phyloP scores from a whole-genome alignment of 2,113 vertebrate species.

The Myanophis thanlyinensis region DNA sequence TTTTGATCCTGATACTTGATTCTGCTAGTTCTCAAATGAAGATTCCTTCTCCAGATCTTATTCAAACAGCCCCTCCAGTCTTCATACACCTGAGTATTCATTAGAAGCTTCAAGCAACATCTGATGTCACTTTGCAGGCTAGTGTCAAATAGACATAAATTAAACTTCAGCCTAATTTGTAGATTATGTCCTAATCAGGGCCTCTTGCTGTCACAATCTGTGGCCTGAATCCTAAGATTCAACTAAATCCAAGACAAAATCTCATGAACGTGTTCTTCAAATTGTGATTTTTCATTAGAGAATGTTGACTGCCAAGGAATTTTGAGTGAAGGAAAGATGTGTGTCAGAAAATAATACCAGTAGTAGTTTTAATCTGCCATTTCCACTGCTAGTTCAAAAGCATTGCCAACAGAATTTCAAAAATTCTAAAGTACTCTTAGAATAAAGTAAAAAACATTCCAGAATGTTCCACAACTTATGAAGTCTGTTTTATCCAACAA shows the following conservation, averaged over 20 bases:
- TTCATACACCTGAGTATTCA: not conserved
- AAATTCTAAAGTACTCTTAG: not conserved
- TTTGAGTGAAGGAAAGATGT: not conserved
- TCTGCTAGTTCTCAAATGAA: not conserved
- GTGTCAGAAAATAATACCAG: not conserved
- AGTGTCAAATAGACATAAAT: not conserved
- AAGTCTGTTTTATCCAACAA: not conserved
- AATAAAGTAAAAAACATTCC: not conserved
- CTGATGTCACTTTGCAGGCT: not conserved
- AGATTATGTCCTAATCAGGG: not conserved
- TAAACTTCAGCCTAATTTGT: not conserved
- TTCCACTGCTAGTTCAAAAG: not conserved
- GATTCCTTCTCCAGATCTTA: not conserved
- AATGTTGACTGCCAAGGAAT: not conserved
- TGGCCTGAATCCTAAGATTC: not conserved
- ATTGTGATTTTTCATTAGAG: not conserved
- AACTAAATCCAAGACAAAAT: not conserved
- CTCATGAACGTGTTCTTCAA: not conserved
- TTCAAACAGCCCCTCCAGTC: not conserved
- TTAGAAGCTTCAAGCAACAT: not conserved
- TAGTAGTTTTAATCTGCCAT: not conserved
- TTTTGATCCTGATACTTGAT: not conserved
- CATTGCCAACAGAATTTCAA: not conserved
- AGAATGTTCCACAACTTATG: not conserved
- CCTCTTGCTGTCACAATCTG: not conserved